Evolutionary conservation across 1,140 invertebrate genomes (phyloP).

Genomic region (Drosophila paulistorum): DNA sequence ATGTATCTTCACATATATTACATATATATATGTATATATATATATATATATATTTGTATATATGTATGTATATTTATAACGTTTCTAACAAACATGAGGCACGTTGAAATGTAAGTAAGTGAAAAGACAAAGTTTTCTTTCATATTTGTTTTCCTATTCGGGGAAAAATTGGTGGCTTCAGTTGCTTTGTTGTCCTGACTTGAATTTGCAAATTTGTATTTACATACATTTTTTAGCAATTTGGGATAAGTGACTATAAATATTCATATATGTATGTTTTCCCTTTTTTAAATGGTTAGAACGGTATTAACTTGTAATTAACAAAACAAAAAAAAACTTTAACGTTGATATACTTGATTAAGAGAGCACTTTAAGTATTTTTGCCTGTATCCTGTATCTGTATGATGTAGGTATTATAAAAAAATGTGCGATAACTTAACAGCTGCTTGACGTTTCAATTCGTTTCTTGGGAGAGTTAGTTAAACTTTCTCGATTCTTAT

Average conservation of each 20-base stretch:
- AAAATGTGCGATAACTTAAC: slow-evolving; percentile 72
- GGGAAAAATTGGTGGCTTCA: slow-evolving; percentile 76
- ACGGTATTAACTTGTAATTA: slow-evolving; percentile 58
- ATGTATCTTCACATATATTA: slow-evolving; percentile 35
- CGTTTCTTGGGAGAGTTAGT: slow-evolving; percentile 54
- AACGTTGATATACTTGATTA: slow-evolving; percentile 59
- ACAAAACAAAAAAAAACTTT: slow-evolving; percentile 60
- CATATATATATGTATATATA: slow-evolving; percentile 40
- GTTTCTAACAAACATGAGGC: slow-evolving; percentile 80
- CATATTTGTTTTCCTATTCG: slow-evolving; percentile 66
- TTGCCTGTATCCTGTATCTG: background rate
- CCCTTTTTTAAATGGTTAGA: background rate
- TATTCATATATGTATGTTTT: background rate
- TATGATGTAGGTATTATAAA: slow-evolving; percentile 10
- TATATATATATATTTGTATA: slow-evolving; percentile 36
- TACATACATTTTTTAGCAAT: slow-evolving; percentile 24
- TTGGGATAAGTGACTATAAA: slow-evolving; percentile 39
- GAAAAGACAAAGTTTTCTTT: slow-evolving; percentile 57
- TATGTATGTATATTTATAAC: slow-evolving; percentile 72
- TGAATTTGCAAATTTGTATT: slow-evolving; percentile 50
- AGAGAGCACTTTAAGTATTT: slow-evolving; percentile 4
- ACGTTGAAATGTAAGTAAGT: slow-evolving; percentile 78
- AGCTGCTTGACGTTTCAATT: slow-evolving; percentile 51
- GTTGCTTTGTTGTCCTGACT: slow-evolving; percentile 71
- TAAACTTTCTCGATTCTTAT: slow-evolving; percentile 62